phyloP scores from a whole-genome alignment of 2,888 invertebrate genomes.

The Drosophila leonis region DNA sequence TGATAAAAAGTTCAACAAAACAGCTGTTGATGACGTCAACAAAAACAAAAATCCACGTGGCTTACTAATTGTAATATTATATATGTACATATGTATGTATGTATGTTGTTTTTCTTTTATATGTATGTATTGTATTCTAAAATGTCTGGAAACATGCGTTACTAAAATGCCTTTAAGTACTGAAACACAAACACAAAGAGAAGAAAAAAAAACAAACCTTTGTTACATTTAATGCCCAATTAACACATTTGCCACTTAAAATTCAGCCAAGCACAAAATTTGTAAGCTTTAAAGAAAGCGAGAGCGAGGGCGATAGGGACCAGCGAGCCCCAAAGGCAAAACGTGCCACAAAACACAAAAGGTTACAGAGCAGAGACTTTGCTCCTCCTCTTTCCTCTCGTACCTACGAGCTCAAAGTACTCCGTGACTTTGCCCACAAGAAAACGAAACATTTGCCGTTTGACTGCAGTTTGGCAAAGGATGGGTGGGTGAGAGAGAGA shows the following conservation, averaged over 20 bases:
- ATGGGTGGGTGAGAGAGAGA: neutral
- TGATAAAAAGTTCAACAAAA: neutral
- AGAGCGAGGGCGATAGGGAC: neutral
- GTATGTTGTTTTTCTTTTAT: too few relatives aligned
- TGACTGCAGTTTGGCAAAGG: conserved; percentile 49
- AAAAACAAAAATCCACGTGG: neutral
- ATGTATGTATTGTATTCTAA: neutral
- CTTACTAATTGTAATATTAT: neutral
- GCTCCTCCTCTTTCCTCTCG: neutral
- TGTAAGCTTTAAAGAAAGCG: conserved; percentile 45
- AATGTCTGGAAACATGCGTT: neutral
- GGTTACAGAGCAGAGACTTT: conserved; percentile 38
- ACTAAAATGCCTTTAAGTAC: neutral
- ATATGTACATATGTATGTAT: too few relatives aligned
- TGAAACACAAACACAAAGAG: neutral
- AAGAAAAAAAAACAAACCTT: conserved; percentile 15
- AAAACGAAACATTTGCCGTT: conserved; percentile 66
- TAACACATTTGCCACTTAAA: conserved; percentile 73
- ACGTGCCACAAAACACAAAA: conserved; percentile 68
- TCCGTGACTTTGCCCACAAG: conserved; percentile 34
- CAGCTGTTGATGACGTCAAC: neutral
- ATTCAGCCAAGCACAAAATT: conserved; percentile 65
- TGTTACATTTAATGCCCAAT: conserved; percentile 76
- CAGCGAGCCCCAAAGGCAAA: conserved; percentile 34
- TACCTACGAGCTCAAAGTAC: neutral